Conservation (phyloP, 2,113 vertebrate genomes). For the Xenotilapia caudafasciata region DNA sequence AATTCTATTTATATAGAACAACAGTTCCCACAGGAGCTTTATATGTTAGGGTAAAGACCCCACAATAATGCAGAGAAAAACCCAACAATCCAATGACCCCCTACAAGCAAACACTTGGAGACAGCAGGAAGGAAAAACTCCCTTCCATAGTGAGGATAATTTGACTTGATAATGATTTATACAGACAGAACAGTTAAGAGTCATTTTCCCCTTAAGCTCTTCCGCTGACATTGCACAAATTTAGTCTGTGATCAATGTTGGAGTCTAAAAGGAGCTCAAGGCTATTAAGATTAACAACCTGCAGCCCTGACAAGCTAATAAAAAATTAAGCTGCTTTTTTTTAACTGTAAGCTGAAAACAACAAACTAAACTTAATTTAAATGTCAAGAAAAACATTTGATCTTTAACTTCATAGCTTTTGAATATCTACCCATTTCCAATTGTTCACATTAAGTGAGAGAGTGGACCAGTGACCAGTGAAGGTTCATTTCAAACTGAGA, state of each 20-base stretch:
- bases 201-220: neutral
- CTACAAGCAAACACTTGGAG: neutral
- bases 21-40: neutral
- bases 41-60: neutral
- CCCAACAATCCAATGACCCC: neutral
- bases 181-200: neutral
- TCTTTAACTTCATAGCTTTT: neutral
- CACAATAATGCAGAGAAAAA: neutral
- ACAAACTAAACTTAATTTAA: neutral
- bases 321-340: neutral
- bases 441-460: neutral
- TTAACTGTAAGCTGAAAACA: neutral
- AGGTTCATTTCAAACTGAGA: neutral
- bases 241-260: neutral
- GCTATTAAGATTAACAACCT: neutral
- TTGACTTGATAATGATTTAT: neutral
- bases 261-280: neutral
- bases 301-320: neutral
- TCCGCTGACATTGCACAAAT: neutral
- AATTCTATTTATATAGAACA: neutral
- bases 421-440: neutral
- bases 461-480: neutral
- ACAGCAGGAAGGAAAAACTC: neutral
- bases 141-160: neutral
- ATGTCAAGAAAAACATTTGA: neutral